Evolutionary conservation across 2,113 vertebrate genomes (phyloP).

Genomic region (Pholis gunnellus): DNA sequence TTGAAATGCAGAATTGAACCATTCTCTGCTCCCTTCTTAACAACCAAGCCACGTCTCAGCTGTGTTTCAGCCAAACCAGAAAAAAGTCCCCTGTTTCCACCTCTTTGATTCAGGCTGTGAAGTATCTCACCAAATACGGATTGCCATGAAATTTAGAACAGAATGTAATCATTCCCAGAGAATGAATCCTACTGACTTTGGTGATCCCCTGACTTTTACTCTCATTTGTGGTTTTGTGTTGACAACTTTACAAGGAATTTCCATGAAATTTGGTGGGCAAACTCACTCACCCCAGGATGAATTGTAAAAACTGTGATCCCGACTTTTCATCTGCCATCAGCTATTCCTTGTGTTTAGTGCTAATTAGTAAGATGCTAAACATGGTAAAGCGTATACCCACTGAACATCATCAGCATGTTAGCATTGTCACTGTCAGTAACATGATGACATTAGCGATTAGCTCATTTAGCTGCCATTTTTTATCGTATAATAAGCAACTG

Average conservation of each 20-base stretch:
- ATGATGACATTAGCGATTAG: neutral
- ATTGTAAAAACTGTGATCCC: neutral
- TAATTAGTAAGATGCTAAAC: neutral
- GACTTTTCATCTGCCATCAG: neutral
- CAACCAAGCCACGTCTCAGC: constrained; percentile 30
- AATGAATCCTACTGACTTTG: neutral
- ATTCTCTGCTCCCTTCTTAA: constrained; percentile 14
- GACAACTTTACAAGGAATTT: neutral
- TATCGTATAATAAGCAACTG: neutral
- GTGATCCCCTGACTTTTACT: neutral
- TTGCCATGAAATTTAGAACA: neutral
- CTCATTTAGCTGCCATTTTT: neutral
- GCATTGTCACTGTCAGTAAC: neutral
- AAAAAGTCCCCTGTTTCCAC: neutral
- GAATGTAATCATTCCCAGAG: neutral
- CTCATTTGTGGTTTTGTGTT: neutral
- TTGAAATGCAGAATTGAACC: constrained; percentile 15
- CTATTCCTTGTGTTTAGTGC: neutral
- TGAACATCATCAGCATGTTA: neutral
- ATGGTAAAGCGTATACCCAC: neutral
- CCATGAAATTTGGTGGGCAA: neutral
- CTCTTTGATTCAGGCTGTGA: neutral
- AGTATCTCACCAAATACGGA: neutral
- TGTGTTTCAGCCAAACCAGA: constrained; percentile 30
- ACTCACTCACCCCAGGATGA: neutral